Conservation (phyloP, 1,140 invertebrate genomes). For the Gonioctena quinquepunctata region DNA sequence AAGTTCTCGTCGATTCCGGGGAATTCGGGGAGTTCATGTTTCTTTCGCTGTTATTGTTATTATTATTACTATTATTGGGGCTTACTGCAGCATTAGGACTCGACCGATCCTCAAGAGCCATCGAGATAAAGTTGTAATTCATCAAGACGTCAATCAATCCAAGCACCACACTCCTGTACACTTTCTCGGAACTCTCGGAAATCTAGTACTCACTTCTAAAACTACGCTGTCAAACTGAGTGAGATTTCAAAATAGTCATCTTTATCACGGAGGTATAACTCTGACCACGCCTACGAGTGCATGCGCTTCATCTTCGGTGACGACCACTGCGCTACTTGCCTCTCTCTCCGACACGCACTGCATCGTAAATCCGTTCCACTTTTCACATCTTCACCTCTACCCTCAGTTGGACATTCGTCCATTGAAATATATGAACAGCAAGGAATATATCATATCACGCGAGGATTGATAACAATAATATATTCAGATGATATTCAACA, state of each 20-base stretch:
- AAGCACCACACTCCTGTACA: slow-evolving; percentile 5
- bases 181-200: slow-evolving; percentile 18
- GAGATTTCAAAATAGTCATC: slow-evolving; percentile 58
- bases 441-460: too few relatives aligned
- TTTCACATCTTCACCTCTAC: neutral
- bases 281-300: slow-evolving; percentile 42
- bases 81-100: slow-evolving; percentile 50
- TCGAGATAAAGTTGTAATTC: slow-evolving; percentile 27
- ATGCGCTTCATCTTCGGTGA: slow-evolving; percentile 28
- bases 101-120: slow-evolving; percentile 54
- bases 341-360: neutral
- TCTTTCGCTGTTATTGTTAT: slow-evolving; percentile 18
- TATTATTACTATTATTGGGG: too few relatives aligned
- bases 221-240: slow-evolving; percentile 57
- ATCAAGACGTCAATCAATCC: slow-evolving; percentile 12
- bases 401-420: neutral
- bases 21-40: slow-evolving; percentile 47
- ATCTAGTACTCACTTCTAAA: slow-evolving; percentile 53
- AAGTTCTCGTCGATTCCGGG: slow-evolving; percentile 51
- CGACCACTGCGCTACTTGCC: neutral
- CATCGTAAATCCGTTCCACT: neutral
- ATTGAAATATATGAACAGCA: neutral
- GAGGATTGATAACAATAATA: too few relatives aligned
- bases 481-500: too few relatives aligned
- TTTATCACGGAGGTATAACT: slow-evolving; percentile 52